Percentiles rank a stretch among this genome's conserved stretches.
Evolutionary conservation across 2,888 invertebrate species (phyloP).

Genomic region (Parnassius mnemosyne): DNA sequence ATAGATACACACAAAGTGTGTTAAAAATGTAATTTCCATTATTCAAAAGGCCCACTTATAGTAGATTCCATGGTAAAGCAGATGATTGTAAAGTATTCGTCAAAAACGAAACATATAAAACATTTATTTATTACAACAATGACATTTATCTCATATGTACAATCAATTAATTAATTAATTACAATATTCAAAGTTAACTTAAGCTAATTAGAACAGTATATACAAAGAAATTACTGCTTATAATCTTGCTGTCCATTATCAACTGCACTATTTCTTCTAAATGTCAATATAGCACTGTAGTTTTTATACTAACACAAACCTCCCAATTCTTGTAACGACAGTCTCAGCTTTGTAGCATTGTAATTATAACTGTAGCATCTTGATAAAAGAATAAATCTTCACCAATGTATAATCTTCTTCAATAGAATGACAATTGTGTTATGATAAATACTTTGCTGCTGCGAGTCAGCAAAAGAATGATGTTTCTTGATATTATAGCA

Average conservation of each 20-base stretch:
- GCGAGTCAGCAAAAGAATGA: slow-evolving; percentile 68
- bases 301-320: slow-evolving; percentile 34
- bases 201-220: slow-evolving; percentile 5
- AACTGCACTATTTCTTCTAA: slow-evolving; percentile 28
- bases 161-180: neutral
- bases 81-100: neutral
- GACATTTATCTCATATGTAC: neutral
- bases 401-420: slow-evolving; percentile 35
- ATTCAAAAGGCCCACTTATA: too few relatives aligned
- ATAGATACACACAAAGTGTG: too few relatives aligned
- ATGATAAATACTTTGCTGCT: slow-evolving; percentile 42
- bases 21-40: too few relatives aligned
- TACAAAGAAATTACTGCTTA: slow-evolving; percentile 2
- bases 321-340: slow-evolving; percentile 27
- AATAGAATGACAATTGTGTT: slow-evolving; percentile 48
- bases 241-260: slow-evolving; percentile 15
- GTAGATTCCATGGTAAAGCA: too few relatives aligned
- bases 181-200: slow-evolving; percentile 12
- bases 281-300: slow-evolving; percentile 35
- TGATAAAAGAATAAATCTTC: slow-evolving; percentile 29
- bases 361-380: slow-evolving; percentile 18
- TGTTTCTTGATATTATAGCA: slow-evolving; percentile 38
- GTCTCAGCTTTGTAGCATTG: slow-evolving; percentile 18
- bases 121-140: neutral
- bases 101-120: neutral